Evolutionary conservation across 2,797 vertebrate species (phyloP), one percentile per base, ranked within the genome.

Genomic region (Chaenodraco wilsoni): DNA sequence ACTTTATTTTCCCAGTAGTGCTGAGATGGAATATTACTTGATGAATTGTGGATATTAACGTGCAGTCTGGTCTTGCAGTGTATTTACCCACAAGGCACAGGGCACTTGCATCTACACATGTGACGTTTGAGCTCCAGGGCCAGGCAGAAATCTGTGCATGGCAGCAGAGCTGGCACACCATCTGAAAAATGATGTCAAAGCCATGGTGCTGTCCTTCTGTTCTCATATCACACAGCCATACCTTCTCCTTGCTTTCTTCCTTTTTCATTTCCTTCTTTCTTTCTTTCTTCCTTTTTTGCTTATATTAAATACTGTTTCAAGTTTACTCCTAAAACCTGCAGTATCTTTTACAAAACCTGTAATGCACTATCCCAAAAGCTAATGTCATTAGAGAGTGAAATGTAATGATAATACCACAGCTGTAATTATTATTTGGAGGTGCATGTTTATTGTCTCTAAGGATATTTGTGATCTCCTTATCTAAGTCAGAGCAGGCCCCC

Each of bases 51-150:
- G 74, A 81, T 82, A 70, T 79, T 67, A 73, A 54, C 7, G 10
- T 65, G 63, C 51, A 66, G 81, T 73, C 73, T 81, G 81, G 67
- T 69, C 60, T 64, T 76, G 55, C 33, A 33, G 72, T 40, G 73
- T 73, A 57, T 87, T 84, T 76, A 81, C 70, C 84, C 84, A 65
- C 59, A 74, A 77, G 73, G 64, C 69, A 62, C 15, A 3, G 51
- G 65, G 83, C 60, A 65, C 65, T 55, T 58, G 55, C 74, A 51
- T 80, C 67, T 72, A 87, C 82, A 86, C 82, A 75, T 78, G 73
- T 78, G 79, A 82, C 77, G 61, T 84, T 79, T 82, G 74, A 81
- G 80, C 71, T 82, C 17, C 54, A 10, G 78, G 67, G 76, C 76
- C 74, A 74, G 65, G 31, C 73, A 74, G 65, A 74, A 77, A 76